Evolutionary conservation across 2,113 vertebrate genomes (phyloP).

Genomic region (Gasterosteus aculeatus): DNA sequence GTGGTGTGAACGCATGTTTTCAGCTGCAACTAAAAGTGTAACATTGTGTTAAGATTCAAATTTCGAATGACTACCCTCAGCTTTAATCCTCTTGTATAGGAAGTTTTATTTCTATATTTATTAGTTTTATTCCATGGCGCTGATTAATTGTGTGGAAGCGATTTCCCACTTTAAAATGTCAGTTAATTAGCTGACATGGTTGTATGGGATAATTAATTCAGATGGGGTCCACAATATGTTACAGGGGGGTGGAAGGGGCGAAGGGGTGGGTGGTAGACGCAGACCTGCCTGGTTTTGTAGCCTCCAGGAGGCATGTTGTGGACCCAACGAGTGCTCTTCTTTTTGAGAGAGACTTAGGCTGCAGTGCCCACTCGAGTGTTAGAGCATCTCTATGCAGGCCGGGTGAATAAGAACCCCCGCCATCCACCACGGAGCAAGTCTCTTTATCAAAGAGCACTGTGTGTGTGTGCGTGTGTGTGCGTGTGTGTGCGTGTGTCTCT

Average conservation of each 20-base stretch:
- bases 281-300: conserved; percentile 30
- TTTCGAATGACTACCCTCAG: conserved; percentile 56
- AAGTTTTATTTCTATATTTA: conserved; percentile 12
- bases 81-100: conserved; percentile 65
- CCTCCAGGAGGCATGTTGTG: conserved; percentile 39
- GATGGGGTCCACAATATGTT: conserved; percentile 63
- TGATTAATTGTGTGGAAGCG: conserved; percentile 79
- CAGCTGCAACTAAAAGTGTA: conserved; percentile 31
- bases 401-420: conserved; percentile 42
- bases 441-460: conserved; percentile 30
- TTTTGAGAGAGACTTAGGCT: conserved; percentile 19
- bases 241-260: conserved; percentile 12
- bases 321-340: conserved; percentile 35
- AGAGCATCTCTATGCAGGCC: conserved; percentile 8
- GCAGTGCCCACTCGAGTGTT: background rate
- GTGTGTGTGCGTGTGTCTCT: conserved; percentile 10
- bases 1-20: conserved; percentile 33
- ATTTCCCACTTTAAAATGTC: conserved; percentile 76
- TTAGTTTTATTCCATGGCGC: conserved; percentile 73
- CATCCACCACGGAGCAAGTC: conserved; percentile 21
- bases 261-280: conserved; percentile 38
- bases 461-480: too few species aligned
- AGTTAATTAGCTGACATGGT: conserved; percentile 82
- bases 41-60: conserved; percentile 63
- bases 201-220: conserved; percentile 82